These are phyloP conservation scores for Trissolcus japonicus DNA, from an alignment of 2,888 invertebrate species.

Conservation along the genomic window DNA sequence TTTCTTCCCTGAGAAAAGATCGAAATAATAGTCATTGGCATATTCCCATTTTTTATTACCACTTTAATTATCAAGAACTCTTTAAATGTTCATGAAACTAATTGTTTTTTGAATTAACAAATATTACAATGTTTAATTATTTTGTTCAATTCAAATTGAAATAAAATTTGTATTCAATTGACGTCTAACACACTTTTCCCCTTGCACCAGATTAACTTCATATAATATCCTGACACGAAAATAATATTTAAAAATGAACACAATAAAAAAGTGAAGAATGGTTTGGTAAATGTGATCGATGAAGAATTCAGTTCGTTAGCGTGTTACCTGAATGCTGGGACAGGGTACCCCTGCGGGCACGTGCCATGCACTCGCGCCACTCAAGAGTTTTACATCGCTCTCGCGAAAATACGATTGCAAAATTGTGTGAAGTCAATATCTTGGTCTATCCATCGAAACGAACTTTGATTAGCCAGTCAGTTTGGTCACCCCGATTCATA, in stretches of 20 bases:
- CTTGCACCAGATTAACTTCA: constrained; percentile 3
- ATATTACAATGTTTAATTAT: too few species aligned
- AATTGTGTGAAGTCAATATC: constrained; percentile 52
- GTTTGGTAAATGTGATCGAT: constrained; percentile 52
- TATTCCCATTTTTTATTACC: background rate
- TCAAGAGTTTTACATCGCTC: constrained; percentile 61
- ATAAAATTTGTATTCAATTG: background rate
- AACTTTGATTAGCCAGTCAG: constrained; percentile 50
- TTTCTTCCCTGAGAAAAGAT: background rate
- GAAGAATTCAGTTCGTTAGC: constrained; percentile 69
- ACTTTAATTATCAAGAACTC: background rate
- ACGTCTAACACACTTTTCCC: constrained; percentile 27
- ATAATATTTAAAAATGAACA: background rate
- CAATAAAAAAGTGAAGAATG: constrained; percentile 10
- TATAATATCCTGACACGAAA: background rate
- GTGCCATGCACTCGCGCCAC: constrained; percentile 69
- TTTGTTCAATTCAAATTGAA: too few species aligned
- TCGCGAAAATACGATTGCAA: constrained; percentile 48
- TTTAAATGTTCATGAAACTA: background rate
- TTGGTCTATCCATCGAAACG: constrained; percentile 54
- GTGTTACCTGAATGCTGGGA: constrained; percentile 99
- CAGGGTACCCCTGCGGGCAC: constrained; percentile 91
- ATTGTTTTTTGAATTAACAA: background rate
- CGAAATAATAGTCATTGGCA: background rate
- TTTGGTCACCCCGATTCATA: constrained; percentile 52